Evolutionary conservation across 2,797 vertebrate genomes (phyloP).

Genomic region (Amblyopsis hoosieri): DNA sequence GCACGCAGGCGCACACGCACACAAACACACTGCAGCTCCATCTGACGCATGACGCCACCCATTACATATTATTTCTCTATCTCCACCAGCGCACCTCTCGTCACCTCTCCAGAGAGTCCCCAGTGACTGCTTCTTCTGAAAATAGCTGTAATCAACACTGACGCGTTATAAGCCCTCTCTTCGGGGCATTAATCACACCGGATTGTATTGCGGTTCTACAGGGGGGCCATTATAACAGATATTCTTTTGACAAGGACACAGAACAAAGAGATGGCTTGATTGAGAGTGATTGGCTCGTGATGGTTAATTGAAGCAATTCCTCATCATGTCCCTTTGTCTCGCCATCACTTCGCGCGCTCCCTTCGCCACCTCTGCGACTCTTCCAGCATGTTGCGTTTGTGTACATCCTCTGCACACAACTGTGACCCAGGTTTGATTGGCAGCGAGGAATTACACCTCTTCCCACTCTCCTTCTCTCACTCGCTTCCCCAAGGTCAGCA

Average conservation of each 20-base stretch:
- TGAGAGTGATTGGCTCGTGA: slow-evolving; percentile 65
- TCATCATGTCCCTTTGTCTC: slow-evolving; percentile 63
- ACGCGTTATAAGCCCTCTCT: slow-evolving; percentile 55
- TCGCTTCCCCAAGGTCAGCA: slow-evolving; percentile 61
- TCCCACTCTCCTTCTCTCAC: slow-evolving; percentile 16
- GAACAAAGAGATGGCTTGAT: slow-evolving; percentile 64
- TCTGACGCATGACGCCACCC: slow-evolving; percentile 15
- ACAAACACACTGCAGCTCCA: slow-evolving; percentile 10
- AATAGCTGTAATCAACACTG: slow-evolving; percentile 72
- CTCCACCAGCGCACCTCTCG: slow-evolving; percentile 10
- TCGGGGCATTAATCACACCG: slow-evolving; percentile 64
- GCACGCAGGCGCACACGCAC: slow-evolving; percentile 1
- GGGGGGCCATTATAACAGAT: slow-evolving; percentile 53
- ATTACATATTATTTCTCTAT: slow-evolving; percentile 24
- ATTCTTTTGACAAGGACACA: slow-evolving; percentile 67
- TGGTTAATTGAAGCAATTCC: slow-evolving; percentile 60
- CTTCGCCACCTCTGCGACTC: slow-evolving; percentile 33
- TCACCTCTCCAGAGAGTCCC: slow-evolving; percentile 43
- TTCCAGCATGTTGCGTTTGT: slow-evolving; percentile 30
- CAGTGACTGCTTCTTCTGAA: slow-evolving; percentile 43
- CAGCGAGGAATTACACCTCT: slow-evolving; percentile 37
- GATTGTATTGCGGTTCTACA: slow-evolving; percentile 59
- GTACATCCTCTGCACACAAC: slow-evolving; percentile 4
- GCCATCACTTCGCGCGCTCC: slow-evolving; percentile 31
- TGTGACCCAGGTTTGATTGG: neutral